Conservation (phyloP, 35 echinoderm and acorn worm species). For the Hemicentrotus pulcherrimus region DNA sequence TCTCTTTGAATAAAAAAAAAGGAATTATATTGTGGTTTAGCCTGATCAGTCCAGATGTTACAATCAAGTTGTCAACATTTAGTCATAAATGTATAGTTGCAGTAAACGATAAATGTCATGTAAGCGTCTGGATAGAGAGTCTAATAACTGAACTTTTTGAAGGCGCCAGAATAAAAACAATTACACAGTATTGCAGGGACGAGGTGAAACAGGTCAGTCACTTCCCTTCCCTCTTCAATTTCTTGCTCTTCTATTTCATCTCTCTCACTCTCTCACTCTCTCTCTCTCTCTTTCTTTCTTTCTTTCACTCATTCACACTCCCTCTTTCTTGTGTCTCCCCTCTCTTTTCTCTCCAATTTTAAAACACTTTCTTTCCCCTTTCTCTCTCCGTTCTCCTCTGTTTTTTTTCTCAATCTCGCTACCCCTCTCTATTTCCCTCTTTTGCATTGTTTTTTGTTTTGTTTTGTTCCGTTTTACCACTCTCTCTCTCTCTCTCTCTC, state of each 20-base stretch:
- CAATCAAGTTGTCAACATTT: neutral
- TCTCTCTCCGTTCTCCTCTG: neutral
- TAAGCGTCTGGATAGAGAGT: neutral
- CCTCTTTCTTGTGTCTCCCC: too few species aligned
- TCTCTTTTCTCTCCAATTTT: neutral
- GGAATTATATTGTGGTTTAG: neutral
- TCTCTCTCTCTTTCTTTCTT: neutral
- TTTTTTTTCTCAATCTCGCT: neutral
- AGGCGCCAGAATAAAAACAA: constrained; percentile 33
- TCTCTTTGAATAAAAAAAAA: neutral
- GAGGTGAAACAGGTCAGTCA: neutral
- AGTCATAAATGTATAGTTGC: neutral
- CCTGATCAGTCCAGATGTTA: neutral
- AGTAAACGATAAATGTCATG: neutral
- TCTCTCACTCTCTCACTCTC: neutral
- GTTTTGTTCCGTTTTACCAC: neutral
- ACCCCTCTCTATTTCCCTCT: neutral
- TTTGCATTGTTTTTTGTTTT: neutral
- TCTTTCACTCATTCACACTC: neutral
- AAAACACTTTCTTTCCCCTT: neutral
- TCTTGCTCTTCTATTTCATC: neutral
- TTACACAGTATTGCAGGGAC: constrained; percentile 28
- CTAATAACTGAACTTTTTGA: neutral
- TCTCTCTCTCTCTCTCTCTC: too few species aligned
- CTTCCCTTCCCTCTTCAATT: neutral